A percentile compares a stretch with the other conserved stretches of the same genome.
phyloP scores from a whole-genome alignment of 2,797 vertebrate species.

The Rhodeus uyekii region DNA sequence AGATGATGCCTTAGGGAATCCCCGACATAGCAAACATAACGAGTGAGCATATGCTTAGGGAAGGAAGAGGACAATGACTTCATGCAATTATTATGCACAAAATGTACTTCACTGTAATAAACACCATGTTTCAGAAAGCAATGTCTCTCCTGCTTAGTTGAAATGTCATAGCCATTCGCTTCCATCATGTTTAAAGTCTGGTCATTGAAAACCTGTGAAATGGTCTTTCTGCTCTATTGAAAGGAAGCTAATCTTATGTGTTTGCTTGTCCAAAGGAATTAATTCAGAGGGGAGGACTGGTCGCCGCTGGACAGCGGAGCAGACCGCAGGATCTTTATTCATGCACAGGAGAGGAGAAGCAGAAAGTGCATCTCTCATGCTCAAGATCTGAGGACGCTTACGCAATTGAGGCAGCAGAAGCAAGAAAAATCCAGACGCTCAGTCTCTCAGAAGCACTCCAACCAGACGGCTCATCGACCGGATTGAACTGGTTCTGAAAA shows the following conservation, averaged over 20 bases:
- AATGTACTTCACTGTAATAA: neutral
- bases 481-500: constrained; percentile 72
- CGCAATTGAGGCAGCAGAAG: constrained; percentile 60
- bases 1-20: neutral
- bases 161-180: neutral
- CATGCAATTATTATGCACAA: neutral
- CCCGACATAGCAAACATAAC: neutral
- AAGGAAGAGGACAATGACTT: neutral
- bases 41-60: constrained; percentile 7
- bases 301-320: neutral
- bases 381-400: constrained; percentile 57
- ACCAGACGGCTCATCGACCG: constrained; percentile 61
- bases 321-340: neutral
- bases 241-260: neutral
- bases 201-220: neutral
- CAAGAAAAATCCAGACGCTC: constrained; percentile 68
- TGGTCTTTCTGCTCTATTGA: neutral
- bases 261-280: neutral
- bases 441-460: constrained; percentile 49
- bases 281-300: constrained; percentile 9
- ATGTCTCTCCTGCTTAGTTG: neutral
- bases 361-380: constrained; percentile 24
- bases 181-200: neutral
- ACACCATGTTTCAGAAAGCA: neutral
- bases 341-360: neutral